Evolutionary conservation across 1,140 invertebrate genomes (phyloP).

Genomic region (Drosophila subobscura): DNA sequence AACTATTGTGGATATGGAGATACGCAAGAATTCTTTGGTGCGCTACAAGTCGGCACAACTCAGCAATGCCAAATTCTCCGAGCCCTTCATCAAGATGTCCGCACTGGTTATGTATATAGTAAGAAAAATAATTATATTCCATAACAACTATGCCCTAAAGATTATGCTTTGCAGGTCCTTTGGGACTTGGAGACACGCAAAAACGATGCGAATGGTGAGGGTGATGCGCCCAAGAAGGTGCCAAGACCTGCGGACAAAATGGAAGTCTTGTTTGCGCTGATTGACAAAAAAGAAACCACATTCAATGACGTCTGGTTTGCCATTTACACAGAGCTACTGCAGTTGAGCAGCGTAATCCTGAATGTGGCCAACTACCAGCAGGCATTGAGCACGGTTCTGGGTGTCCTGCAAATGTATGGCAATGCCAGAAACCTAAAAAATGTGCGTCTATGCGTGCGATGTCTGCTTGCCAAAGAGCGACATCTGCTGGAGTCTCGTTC

Average conservation of each 20-base stretch:
- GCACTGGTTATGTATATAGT: conserved; percentile 67
- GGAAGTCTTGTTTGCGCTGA: conserved; percentile 52
- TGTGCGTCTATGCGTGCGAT: conserved; percentile 45
- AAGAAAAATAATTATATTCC: neutral
- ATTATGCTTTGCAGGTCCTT: conserved; percentile 25
- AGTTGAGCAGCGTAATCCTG: conserved; percentile 47
- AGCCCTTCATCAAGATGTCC: conserved; percentile 66
- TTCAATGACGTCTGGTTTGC: conserved; percentile 75
- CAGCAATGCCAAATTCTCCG: conserved; percentile 44
- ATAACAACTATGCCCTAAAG: neutral
- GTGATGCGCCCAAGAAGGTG: conserved; percentile 51
- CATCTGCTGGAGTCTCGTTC: conserved; percentile 15
- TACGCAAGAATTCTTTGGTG: conserved; percentile 27
- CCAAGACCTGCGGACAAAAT: conserved; percentile 38
- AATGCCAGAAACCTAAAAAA: conserved; percentile 56
- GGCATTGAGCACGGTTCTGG: conserved; percentile 28
- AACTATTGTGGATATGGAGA: conserved; percentile 67
- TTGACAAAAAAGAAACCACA: conserved; percentile 43
- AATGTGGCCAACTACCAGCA: conserved; percentile 58
- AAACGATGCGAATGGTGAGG: neutral
- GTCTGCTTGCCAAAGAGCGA: conserved; percentile 47
- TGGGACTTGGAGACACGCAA: conserved; percentile 47
- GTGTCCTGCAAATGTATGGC: conserved; percentile 54
- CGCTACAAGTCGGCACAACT: conserved; percentile 41
- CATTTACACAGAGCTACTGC: conserved; percentile 62